Conservation (phyloP, 2,797 vertebrate species). For the Furcifer pardalis region DNA sequence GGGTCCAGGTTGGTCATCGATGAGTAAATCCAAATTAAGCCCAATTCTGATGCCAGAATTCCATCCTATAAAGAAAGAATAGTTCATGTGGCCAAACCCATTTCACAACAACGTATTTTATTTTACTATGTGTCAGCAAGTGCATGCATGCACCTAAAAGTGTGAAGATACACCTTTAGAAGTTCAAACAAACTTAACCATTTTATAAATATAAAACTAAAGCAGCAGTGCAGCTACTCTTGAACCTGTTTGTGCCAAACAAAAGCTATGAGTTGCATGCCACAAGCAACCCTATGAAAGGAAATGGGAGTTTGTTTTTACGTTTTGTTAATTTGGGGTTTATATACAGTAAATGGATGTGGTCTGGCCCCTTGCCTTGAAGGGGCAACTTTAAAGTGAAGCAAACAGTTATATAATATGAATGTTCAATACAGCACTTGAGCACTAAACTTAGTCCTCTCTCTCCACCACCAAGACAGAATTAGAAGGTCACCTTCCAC, state of each 20-base stretch:
- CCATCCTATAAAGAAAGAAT: neutral
- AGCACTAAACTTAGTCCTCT: conserved; percentile 20
- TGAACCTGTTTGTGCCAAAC: neutral
- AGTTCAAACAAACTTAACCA: neutral
- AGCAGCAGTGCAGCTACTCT: neutral
- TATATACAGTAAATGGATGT: conserved; percentile 39
- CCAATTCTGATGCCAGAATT: neutral
- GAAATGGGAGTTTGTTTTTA: conserved; percentile 5
- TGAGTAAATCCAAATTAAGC: neutral
- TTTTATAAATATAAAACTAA: neutral
- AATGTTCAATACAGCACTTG: neutral
- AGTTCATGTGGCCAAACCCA: neutral
- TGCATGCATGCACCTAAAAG: neutral
- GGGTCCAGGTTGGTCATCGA: too few species aligned
- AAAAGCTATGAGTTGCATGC: neutral
- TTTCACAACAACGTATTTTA: rapidly evolving
- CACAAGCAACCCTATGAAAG: neutral
- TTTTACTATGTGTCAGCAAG: neutral
- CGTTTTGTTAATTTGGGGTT: conserved; percentile 23
- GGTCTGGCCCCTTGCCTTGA: conserved; percentile 22
- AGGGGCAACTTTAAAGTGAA: neutral
- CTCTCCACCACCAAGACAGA: neutral
- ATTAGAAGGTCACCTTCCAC: conserved; percentile 37
- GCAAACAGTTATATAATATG: conserved; percentile 18
- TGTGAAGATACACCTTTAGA: neutral